Evolutionary conservation across 2,888 invertebrate species (phyloP).

Genomic region (Tridacna crocea): DNA sequence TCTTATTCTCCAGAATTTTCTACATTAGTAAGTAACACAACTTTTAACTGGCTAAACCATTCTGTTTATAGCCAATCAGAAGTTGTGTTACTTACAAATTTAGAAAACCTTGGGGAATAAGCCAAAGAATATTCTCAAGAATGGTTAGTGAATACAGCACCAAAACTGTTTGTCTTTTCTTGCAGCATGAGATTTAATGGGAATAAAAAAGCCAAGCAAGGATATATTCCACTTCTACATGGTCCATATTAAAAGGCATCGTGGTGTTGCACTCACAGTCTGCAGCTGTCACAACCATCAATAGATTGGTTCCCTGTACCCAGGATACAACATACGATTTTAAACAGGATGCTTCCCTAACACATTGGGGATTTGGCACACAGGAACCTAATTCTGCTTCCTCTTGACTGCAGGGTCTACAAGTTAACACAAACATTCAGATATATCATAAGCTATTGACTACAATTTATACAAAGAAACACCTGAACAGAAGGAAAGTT

Average conservation of each 20-base stretch:
- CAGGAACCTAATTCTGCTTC: constrained; percentile 4
- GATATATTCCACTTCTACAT: constrained; percentile 25
- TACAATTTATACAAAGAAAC: no score
- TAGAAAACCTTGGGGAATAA: no score
- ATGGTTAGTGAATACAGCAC: no score
- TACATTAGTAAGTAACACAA: no score
- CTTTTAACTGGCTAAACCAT: no score
- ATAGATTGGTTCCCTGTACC: constrained; percentile 48
- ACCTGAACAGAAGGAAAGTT: no score
- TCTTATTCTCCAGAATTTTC: no score
- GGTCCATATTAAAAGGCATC: constrained; percentile 27
- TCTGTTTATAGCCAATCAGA: no score
- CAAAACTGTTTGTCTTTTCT: no score
- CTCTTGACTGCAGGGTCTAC: constrained; percentile 5
- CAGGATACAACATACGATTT: constrained; percentile 40
- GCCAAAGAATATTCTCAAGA: no score
- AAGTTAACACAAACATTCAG: background rate
- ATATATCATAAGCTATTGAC: background rate
- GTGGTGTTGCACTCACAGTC: constrained; percentile 25
- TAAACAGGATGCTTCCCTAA: constrained; percentile 29
- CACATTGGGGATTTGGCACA: constrained; percentile 3
- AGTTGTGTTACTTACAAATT: no score
- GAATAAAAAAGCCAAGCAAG: background rate
- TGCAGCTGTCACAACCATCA: constrained; percentile 38
- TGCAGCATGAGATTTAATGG: no score